Percentiles rank a stretch among this genome's conserved stretches.
Conservation (phyloP, 2,888 invertebrate genomes). For the Glyphotaelius pellucidus region DNA sequence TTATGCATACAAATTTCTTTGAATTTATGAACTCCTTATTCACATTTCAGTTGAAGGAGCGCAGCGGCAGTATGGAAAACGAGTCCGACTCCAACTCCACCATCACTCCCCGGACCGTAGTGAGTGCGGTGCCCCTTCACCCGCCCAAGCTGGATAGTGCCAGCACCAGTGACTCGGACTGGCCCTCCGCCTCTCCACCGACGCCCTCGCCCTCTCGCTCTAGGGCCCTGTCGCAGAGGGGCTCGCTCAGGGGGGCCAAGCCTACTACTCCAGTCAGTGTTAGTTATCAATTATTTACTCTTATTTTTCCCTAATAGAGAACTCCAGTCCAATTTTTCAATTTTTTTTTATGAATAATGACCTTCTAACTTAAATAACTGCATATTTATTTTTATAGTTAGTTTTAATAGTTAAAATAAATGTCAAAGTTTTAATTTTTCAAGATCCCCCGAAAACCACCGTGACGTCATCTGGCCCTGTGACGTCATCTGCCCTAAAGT, state of each 20-base stretch:
- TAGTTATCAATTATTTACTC: neutral
- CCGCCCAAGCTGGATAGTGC: slow-evolving; percentile 67
- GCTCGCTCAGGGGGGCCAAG: slow-evolving; percentile 61
- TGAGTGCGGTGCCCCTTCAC: slow-evolving; percentile 73
- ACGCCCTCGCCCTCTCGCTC: slow-evolving; percentile 72
- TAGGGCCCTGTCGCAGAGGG: slow-evolving; percentile 67
- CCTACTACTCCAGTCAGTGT: slow-evolving; percentile 67
- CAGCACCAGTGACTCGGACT: slow-evolving; percentile 79
- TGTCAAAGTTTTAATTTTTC: too few relatives aligned
- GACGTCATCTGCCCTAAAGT: too few relatives aligned
- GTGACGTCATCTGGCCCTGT: too few relatives aligned
- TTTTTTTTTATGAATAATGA: too few relatives aligned
- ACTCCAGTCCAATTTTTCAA: too few relatives aligned
- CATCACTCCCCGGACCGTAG: slow-evolving; percentile 84
- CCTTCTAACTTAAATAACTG: too few relatives aligned
- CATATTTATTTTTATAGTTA: too few relatives aligned
- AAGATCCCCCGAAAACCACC: too few relatives aligned
- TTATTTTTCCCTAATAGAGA: neutral
- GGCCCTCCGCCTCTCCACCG: slow-evolving; percentile 76
- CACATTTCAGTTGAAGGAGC: slow-evolving; percentile 58
- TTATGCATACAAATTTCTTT: neutral
- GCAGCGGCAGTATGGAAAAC: slow-evolving; percentile 82
- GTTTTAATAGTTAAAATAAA: too few relatives aligned
- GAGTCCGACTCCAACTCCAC: slow-evolving; percentile 89
- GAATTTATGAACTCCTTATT: neutral